phyloP scores from a whole-genome alignment of 2,797 vertebrate species.

The Typhlichthys eigenmanni region DNA sequence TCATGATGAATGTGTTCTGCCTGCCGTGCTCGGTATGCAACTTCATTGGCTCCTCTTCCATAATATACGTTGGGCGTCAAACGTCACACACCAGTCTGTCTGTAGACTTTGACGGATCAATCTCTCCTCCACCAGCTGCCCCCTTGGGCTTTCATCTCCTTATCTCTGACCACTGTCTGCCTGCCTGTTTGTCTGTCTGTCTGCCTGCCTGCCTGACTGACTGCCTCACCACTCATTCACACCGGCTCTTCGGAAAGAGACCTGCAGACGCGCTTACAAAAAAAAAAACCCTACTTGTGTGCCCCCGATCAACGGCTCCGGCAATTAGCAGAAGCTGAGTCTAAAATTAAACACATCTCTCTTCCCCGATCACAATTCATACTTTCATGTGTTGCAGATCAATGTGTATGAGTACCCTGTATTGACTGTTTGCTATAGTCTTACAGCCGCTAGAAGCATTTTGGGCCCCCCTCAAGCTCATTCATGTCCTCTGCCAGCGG shows the following conservation, averaged over 20 bases:
- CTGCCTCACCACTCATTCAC: constrained; percentile 63
- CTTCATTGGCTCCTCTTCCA: constrained; percentile 42
- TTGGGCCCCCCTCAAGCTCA: constrained; percentile 38
- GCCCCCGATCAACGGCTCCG: constrained; percentile 49
- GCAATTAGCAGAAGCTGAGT: constrained; percentile 35
- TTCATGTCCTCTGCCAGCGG: constrained; percentile 32
- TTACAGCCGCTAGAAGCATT: not conserved
- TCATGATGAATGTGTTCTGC: constrained; percentile 5
- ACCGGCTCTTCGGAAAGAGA: constrained; percentile 53
- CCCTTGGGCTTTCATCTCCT: constrained; percentile 72
- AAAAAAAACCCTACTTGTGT: constrained; percentile 26
- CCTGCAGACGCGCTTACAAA: constrained; percentile 21
- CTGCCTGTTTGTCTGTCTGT: constrained; percentile 66
- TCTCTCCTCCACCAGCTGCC: constrained; percentile 70
- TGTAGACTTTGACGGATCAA: constrained; percentile 73
- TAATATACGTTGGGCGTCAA: constrained; percentile 55
- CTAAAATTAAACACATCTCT: constrained; percentile 21
- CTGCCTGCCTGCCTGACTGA: constrained; percentile 74
- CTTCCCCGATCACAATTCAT: not conserved
- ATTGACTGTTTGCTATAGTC: not conserved
- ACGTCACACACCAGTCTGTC: constrained; percentile 61
- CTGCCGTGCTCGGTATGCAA: constrained; percentile 14
- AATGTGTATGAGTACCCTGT: constrained; percentile 8
- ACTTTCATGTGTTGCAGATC: constrained; percentile 12
- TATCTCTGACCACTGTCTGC: constrained; percentile 79